A percentile compares a stretch with the other conserved stretches of the same genome.
phyloP scores from a whole-genome alignment of 2,113 vertebrate genomes.

The human region GRCh38 chr22:43826001-43826500 shows the following conservation, averaged over 20 bases:
- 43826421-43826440: fast-evolving
- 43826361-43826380: neutral
- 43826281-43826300: neutral
- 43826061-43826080: slow-evolving; percentile 99
- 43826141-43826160: fast-evolving
- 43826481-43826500: fast-evolving
- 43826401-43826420: neutral
- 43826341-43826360: neutral
- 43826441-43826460: neutral
- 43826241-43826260: neutral
- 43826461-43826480: fast-evolving
- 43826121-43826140: slow-evolving; percentile 46
- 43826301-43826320: too few species aligned
- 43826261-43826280: neutral
- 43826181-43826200: neutral
- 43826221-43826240: neutral
- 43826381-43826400: neutral
- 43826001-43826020: slow-evolving; percentile 96
- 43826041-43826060: slow-evolving; percentile 96
- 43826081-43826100: slow-evolving; percentile 99
- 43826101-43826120: slow-evolving; percentile 94
- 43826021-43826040: slow-evolving; percentile 97
- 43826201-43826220: neutral
- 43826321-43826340: neutral
- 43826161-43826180: neutral